These are phyloP conservation scores for Fopius arisanus DNA, from an alignment of 1,140 invertebrate genomes.

Conservation along the genomic window DNA sequence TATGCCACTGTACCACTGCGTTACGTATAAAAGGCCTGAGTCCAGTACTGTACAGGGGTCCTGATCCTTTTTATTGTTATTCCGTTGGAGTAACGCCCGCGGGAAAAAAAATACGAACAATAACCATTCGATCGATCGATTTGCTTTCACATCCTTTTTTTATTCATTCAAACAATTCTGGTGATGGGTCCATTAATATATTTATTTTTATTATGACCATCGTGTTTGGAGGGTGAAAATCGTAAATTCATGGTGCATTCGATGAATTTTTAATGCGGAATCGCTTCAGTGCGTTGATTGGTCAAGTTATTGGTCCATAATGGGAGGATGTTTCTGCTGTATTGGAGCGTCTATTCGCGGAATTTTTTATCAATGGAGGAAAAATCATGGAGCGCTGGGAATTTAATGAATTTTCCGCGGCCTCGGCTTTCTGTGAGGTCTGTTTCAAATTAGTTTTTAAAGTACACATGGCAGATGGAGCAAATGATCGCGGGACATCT, in stretches of 20 bases:
- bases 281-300: too few relatives aligned
- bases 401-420: slow-evolving; percentile 27
- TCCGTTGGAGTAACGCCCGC: background rate
- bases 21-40: background rate
- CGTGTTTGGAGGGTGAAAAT: too few relatives aligned
- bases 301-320: too few relatives aligned
- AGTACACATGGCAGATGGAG: slow-evolving; percentile 25
- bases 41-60: background rate
- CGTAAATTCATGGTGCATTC: too few relatives aligned
- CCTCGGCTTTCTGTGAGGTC: background rate
- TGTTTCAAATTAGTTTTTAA: slow-evolving; percentile 30
- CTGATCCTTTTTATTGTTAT: background rate
- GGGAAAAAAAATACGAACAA: background rate
- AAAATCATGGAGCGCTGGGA: slow-evolving; percentile 7
- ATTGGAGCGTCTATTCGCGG: too few relatives aligned
- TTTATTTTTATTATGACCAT: too few relatives aligned
- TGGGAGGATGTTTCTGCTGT: too few relatives aligned
- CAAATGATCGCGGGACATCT: slow-evolving; percentile 1
- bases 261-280: too few relatives aligned
- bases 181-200: too few relatives aligned
- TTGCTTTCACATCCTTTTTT: too few relatives aligned
- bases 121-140: background rate
- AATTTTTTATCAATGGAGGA: too few relatives aligned
- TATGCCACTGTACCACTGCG: background rate
- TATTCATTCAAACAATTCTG: too few relatives aligned